Evolutionary conservation across 2,888 invertebrate genomes (phyloP).

Genomic region (Agonopterix subpropinquella): DNA sequence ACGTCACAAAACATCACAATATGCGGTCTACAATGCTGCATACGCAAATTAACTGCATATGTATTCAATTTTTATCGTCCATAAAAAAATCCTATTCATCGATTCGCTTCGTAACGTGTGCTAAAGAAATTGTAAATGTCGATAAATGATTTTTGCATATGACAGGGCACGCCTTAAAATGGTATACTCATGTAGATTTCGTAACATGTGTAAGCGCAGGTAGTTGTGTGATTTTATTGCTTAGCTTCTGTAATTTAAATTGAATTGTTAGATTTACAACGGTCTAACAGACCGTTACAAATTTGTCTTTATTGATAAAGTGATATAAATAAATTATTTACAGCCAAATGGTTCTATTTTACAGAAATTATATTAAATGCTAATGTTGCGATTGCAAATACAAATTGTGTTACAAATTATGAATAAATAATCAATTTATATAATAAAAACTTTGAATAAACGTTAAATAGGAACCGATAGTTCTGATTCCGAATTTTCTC

Average conservation of each 20-base stretch:
- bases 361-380: constrained; percentile 26
- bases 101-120: constrained; percentile 61
- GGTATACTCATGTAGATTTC: constrained; percentile 47
- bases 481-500: too few relatives aligned
- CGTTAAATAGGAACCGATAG: too few relatives aligned
- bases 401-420: too few relatives aligned
- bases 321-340: constrained; percentile 48
- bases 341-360: constrained; percentile 33
- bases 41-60: constrained; percentile 69
- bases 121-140: constrained; percentile 63
- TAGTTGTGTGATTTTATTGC: constrained; percentile 45
- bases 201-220: constrained; percentile 61
- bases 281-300: constrained; percentile 59
- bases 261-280: constrained; percentile 32
- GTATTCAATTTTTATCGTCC: constrained; percentile 66
- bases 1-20: constrained; percentile 42
- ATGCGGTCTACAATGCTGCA: constrained; percentile 60
- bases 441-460: too few relatives aligned
- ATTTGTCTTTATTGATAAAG: constrained; percentile 41
- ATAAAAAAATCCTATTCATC: constrained; percentile 63
- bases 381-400: constrained; percentile 16
- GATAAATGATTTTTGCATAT: constrained; percentile 74
- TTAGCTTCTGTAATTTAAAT: constrained; percentile 44
- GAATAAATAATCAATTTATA: too few relatives aligned
- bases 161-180: constrained; percentile 26